Conservation (phyloP, 1,140 invertebrate genomes). For the Philotrypesis tridentata region DNA sequence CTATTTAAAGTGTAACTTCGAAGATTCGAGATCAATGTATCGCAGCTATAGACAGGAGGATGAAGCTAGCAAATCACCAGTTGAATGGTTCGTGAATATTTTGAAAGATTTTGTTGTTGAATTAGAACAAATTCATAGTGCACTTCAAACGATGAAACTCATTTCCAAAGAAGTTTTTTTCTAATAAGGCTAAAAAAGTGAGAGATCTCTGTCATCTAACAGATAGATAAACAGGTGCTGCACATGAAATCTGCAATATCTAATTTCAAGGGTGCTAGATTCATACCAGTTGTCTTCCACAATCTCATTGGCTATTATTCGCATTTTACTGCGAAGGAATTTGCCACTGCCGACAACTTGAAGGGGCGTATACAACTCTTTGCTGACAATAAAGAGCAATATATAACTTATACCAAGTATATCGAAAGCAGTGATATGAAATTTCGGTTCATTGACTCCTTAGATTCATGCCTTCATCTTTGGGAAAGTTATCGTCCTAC, state of each 20-base stretch:
- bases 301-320: slow-evolving; percentile 63
- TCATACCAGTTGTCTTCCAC: slow-evolving; percentile 60
- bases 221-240: slow-evolving; percentile 60
- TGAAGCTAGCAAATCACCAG: neutral
- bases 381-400: no score
- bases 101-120: neutral
- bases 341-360: neutral
- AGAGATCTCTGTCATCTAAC: slow-evolving; percentile 64
- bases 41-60: no score
- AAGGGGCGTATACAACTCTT: neutral
- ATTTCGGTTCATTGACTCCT: no score
- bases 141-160: neutral
- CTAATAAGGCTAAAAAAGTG: neutral
- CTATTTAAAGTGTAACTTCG: slow-evolving; percentile 26
- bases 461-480: no score
- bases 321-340: slow-evolving; percentile 61
- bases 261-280: slow-evolving; percentile 56
- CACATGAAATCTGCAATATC: slow-evolving; percentile 66
- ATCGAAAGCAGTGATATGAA: no score
- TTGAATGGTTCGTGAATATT: slow-evolving; percentile 8
- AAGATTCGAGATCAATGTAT: no score
- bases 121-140: neutral
- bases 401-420: no score
- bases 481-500: no score
- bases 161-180: neutral